Conservation (phyloP, 2,888 invertebrate species). For the Drosophila tanythrix region DNA sequence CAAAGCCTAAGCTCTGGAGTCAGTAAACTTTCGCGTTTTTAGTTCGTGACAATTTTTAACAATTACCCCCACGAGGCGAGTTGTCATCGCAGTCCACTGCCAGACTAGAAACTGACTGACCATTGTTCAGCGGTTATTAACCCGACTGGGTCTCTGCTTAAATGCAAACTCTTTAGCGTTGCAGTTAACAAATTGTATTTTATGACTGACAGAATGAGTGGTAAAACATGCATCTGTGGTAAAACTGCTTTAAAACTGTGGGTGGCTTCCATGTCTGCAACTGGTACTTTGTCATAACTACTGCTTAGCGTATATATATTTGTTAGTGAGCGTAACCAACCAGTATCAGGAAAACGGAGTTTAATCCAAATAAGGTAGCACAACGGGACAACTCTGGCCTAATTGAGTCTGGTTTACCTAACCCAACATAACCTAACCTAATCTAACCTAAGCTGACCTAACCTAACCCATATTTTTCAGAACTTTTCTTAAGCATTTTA, state of each 20-base stretch:
- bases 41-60: slow-evolving; percentile 76
- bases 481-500: neutral
- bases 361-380: neutral
- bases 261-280: neutral
- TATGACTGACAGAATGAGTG: slow-evolving; percentile 33
- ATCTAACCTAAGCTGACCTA: neutral
- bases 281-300: neutral
- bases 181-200: slow-evolving; percentile 40
- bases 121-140: slow-evolving; percentile 73
- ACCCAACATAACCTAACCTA: neutral
- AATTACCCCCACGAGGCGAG: slow-evolving; percentile 60
- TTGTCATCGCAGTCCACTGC: slow-evolving; percentile 34
- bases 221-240: neutral
- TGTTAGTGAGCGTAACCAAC: neutral
- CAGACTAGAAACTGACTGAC: slow-evolving; percentile 33
- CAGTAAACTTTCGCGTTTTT: slow-evolving; percentile 69
- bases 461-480: neutral
- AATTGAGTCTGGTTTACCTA: neutral
- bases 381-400: neutral
- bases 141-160: slow-evolving; percentile 26
- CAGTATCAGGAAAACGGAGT: neutral
- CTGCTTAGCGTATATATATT: neutral
- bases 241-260: neutral
- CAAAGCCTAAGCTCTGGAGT: slow-evolving; percentile 44
- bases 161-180: slow-evolving; percentile 14